Evolutionary conservation across 2,113 vertebrate genomes (phyloP), one percentile per base, ranked within the genome.

Genomic region (Scomber colias): DNA sequence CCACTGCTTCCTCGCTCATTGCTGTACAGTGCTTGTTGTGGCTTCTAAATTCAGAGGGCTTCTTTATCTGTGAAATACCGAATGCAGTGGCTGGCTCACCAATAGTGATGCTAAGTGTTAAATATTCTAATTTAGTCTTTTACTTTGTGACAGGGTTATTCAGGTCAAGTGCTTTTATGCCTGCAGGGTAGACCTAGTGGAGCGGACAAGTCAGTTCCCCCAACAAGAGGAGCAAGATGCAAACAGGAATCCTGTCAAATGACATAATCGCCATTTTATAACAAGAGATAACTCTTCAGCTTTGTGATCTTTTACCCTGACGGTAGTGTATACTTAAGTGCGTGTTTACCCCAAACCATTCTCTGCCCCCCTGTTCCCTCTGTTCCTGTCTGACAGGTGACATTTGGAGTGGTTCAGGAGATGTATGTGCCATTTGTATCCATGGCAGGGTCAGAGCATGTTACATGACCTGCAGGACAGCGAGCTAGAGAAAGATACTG

Each of bases 341-440:
- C 73, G 21, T 27, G 66, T 91, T 85, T 90, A 79, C 71, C 81
- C 70, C 53, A 88, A 89, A 88, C 84, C 78, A 30, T 63, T 74
- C 70, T 55, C 45, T 54, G 54, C n/a, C 80, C 79, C 65, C 48
- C 35, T 17, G 53, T 75, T 54, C 66, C 65, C 59, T 21, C 71
- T 54, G 77, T 73, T 85, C 56, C 75, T 19, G 71, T 82, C 74
- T 94, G 93, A 92, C 92, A 88, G 90, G 74, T 94, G 93, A 93
- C 92, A 92, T 94, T 92, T 94, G 88, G 86, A 88, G 88, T n/a
- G 6, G 79, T 87, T 81, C 76, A 59, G 81, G 79, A 92, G 90
- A 93, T 81, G 83, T 89, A 90, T 92, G 83, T 92, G 92, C 92
- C 90, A 94, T 94, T 94, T 94, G 93, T 92, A 86, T 92, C 90